phyloP scores from a whole-genome alignment of 2,888 invertebrate species.

The Hyles lineata region DNA sequence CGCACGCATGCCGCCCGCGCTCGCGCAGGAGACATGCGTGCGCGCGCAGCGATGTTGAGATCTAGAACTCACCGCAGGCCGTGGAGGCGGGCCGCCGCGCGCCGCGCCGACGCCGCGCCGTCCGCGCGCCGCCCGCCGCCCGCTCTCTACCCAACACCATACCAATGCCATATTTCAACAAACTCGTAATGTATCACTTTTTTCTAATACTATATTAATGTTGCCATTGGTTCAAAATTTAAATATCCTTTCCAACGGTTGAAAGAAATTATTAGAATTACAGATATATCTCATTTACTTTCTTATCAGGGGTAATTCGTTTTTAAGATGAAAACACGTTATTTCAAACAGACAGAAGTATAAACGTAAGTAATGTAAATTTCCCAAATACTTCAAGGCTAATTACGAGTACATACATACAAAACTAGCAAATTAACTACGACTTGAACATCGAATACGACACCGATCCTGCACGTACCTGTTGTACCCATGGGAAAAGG shows the following conservation, averaged over 20 bases:
- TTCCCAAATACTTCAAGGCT: neutral
- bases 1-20: constrained; percentile 64
- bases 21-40: constrained; percentile 58
- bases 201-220: neutral
- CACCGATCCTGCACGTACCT: constrained; percentile 74
- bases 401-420: constrained; percentile 3
- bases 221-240: neutral
- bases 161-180: constrained; percentile 33
- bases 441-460: constrained; percentile 31
- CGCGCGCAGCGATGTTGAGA: constrained; percentile 84
- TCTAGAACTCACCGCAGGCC: constrained; percentile 83
- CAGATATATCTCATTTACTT: too few relatives aligned
- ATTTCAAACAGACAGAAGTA: neutral
- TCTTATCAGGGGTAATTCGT: too few relatives aligned
- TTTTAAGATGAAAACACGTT: too few relatives aligned
- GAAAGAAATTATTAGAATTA: too few relatives aligned
- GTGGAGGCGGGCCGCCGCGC: constrained; percentile 53
- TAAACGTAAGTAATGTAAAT: neutral
- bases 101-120: constrained; percentile 48
- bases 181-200: neutral
- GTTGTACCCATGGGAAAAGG: constrained; percentile 92
- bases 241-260: too few relatives aligned
- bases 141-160: constrained; percentile 67
- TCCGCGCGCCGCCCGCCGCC: constrained; percentile 50
- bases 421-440: constrained; percentile 26